phyloP scores from a whole-genome alignment of 2,113 vertebrate genomes.

The Pao palembangensis region DNA sequence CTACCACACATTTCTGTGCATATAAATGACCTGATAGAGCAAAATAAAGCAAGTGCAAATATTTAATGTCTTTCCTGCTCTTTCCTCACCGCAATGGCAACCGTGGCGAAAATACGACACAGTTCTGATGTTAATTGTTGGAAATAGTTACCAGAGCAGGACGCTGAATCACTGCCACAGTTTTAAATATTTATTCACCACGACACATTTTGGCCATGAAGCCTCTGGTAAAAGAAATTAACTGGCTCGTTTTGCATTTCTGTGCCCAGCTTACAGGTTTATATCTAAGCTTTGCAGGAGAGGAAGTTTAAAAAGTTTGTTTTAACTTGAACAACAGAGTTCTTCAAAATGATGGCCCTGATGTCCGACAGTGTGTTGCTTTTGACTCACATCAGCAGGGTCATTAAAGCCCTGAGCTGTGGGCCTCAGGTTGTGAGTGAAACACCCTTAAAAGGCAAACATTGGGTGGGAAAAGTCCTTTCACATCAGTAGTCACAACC shows the following conservation, averaged over 20 bases:
- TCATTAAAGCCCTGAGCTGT: slow-evolving; percentile 25
- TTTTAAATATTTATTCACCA: slow-evolving; percentile 1
- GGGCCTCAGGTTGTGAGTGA: slow-evolving; percentile 47
- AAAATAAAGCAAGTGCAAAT: no score
- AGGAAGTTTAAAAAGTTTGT: no score
- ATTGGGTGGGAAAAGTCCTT: slow-evolving; percentile 28
- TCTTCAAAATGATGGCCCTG: no score
- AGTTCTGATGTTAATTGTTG: slow-evolving; percentile 37
- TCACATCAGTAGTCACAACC: slow-evolving; percentile 50
- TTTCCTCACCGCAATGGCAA: slow-evolving; percentile 25
- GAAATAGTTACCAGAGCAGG: slow-evolving; percentile 14
- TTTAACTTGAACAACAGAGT: no score
- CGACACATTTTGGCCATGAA: not conserved
- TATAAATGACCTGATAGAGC: no score
- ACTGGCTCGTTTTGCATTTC: slow-evolving; percentile 2
- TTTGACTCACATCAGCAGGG: not conserved
- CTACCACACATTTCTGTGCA: no score
- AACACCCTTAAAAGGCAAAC: slow-evolving; percentile 46
- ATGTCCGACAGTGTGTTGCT: no score
- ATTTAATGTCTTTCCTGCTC: slow-evolving; percentile 3
- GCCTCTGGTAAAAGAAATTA: not conserved
- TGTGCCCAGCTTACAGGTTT: slow-evolving; percentile 6
- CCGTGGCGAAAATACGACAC: slow-evolving; percentile 28
- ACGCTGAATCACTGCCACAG: slow-evolving; percentile 12
- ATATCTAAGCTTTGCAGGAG: no score